Percentiles rank a stretch among this genome's conserved stretches.
Evolutionary conservation across 2,797 vertebrate genomes (phyloP).

Genomic region (Chaenodraco wilsoni): DNA sequence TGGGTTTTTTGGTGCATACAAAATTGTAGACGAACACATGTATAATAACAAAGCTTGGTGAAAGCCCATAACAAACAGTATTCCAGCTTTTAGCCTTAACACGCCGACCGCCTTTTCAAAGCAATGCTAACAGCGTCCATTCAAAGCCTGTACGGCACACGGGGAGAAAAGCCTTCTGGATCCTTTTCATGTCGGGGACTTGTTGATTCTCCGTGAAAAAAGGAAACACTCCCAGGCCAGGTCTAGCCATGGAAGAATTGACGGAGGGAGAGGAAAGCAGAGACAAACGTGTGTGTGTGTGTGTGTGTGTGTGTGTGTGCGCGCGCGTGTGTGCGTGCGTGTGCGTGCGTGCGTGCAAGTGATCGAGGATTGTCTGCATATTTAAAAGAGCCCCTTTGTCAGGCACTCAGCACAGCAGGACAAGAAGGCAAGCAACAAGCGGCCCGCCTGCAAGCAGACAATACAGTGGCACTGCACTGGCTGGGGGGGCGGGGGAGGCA

Average conservation of each 20-base stretch:
- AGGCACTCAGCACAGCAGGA: constrained; percentile 78
- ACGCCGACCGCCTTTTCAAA: constrained; percentile 30
- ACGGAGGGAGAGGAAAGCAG: constrained; percentile 58
- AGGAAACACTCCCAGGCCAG: constrained; percentile 66
- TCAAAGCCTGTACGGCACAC: constrained; percentile 20
- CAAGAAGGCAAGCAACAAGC: constrained; percentile 88
- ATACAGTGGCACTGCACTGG: constrained; percentile 83
- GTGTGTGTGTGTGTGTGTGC: constrained; percentile 13
- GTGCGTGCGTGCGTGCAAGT: constrained; percentile 23
- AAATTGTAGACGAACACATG: constrained; percentile 21
- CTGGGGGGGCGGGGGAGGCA: constrained; percentile 17
- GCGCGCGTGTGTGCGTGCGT: constrained; percentile 43
- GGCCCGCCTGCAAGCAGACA: constrained; percentile 81
- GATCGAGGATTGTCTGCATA: constrained; percentile 80
- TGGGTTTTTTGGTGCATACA: background rate
- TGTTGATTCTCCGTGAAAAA: constrained; percentile 73
- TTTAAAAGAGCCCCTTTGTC: constrained; percentile 83
- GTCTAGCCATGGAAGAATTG: constrained; percentile 60
- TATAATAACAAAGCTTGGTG: constrained; percentile 38
- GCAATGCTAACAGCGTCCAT: constrained; percentile 21
- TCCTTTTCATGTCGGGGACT: constrained; percentile 69
- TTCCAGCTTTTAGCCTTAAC: constrained; percentile 55
- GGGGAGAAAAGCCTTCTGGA: constrained; percentile 54
- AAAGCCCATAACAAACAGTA: constrained; percentile 46
- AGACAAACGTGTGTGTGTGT: constrained; percentile 42